These are phyloP conservation scores for Hyppa rectilinea DNA, from an alignment of 2,888 invertebrate species.

Conservation along the genomic window DNA sequence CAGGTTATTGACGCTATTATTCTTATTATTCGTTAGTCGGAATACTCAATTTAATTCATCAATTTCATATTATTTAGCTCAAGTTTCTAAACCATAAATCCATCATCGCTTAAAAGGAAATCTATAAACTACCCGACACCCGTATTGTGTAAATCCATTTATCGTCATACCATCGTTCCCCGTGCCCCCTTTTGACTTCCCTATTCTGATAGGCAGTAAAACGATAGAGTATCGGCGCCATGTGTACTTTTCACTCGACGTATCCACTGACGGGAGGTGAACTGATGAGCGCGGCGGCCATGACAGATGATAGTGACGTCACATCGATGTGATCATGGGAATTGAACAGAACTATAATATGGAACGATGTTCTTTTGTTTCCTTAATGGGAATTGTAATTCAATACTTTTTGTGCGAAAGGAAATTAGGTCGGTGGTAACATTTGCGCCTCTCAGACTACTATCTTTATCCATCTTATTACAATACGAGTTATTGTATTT, in stretches of 20 bases:
- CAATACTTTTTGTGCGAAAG: conserved; percentile 3
- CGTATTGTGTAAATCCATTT: conserved; percentile 37
- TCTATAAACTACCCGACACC: conserved; percentile 1
- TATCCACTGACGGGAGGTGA: conserved; percentile 7
- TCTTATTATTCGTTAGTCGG: background rate
- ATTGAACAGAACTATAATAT: conserved; percentile 5
- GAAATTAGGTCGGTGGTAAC: background rate
- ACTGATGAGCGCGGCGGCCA: conserved; percentile 39
- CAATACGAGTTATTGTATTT: no score
- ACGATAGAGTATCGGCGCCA: conserved; percentile 3
- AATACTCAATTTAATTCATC: background rate
- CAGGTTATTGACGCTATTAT: background rate
- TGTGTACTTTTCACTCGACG: conserved; percentile 44
- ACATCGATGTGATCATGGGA: background rate
- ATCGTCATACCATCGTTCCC: conserved; percentile 5
- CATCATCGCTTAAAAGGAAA: conserved; percentile 6
- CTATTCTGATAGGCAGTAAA: conserved; percentile 14
- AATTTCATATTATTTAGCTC: background rate
- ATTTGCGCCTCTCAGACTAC: no score
- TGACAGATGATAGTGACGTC: conserved; percentile 42
- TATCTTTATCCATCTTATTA: no score
- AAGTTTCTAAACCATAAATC: background rate
- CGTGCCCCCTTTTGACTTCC: conserved; percentile 1
- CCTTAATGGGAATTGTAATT: conserved; percentile 16
- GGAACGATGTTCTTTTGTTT: conserved; percentile 21